Conservation (phyloP, 2,797 vertebrate genomes). For the Sebastes minor region DNA sequence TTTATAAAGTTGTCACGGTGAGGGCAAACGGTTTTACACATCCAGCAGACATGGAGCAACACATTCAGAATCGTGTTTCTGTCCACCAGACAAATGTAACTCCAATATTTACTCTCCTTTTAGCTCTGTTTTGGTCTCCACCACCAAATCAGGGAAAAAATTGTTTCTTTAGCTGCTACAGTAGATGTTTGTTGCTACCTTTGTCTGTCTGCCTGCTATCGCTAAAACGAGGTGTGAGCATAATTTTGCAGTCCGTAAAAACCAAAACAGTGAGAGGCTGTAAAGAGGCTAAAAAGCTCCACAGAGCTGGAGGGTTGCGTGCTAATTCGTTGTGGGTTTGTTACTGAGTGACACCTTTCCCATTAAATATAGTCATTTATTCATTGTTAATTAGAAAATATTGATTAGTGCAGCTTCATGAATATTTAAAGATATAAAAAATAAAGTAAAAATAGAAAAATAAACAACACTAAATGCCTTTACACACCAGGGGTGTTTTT, state of each 20-base stretch:
- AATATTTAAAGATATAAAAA: too few species aligned
- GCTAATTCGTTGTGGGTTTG: not conserved
- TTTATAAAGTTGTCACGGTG: not conserved
- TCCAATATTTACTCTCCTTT: not conserved
- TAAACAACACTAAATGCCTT: not conserved
- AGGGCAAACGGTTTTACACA: not conserved
- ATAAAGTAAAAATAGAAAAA: too few species aligned
- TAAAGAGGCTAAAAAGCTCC: not conserved
- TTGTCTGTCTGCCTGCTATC: not conserved
- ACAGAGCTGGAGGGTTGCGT: not conserved
- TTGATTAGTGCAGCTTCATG: not conserved
- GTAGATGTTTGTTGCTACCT: not conserved
- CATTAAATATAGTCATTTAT: not conserved
- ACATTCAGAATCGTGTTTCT: not conserved
- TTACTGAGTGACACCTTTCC: not conserved
- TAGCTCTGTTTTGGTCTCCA: not conserved
- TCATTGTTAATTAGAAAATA: not conserved
- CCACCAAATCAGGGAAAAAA: not conserved
- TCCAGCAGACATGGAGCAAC: not conserved
- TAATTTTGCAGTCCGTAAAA: not conserved
- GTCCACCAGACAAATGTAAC: not conserved
- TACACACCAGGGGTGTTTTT: too few species aligned
- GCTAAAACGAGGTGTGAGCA: not conserved
- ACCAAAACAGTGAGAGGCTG: not conserved
- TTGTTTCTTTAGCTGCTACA: not conserved